These are phyloP conservation scores for Trididemnum miniatum DNA, from an alignment of 23 tunicate genomes.

Conservation along the genomic window DNA sequence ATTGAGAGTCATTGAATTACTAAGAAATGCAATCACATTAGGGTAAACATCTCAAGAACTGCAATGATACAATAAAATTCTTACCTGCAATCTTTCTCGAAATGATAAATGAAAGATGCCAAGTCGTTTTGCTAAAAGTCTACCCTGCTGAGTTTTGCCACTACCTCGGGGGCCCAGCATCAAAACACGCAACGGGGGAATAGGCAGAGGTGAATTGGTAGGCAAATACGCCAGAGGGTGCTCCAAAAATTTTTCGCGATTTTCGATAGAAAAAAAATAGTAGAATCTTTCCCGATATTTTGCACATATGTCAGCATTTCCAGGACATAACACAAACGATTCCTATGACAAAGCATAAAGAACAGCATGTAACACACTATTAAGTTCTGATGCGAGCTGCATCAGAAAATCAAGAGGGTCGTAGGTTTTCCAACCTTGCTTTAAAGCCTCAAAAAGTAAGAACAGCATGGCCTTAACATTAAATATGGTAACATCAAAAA, in stretches of 20 bases:
- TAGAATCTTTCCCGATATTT: constrained; percentile 87
- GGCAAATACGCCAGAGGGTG: constrained; percentile 60
- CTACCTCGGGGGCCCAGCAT: constrained; percentile 81
- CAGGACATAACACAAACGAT: constrained; percentile 83
- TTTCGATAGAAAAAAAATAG: constrained; percentile 73
- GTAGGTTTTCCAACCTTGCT: no score
- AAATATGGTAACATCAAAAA: no score
- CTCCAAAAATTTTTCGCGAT: constrained; percentile 58
- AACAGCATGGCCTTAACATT: no score
- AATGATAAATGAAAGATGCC: constrained; percentile 91
- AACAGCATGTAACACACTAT: no score
- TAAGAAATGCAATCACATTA: no score
- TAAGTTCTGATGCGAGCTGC: no score
- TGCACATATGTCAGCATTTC: constrained; percentile 77
- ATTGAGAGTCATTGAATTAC: no score
- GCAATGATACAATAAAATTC: neutral
- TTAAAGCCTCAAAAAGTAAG: no score
- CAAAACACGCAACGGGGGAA: constrained; percentile 81
- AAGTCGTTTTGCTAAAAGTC: constrained; percentile 76
- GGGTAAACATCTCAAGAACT: no score
- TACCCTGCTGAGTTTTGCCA: constrained; percentile 87
- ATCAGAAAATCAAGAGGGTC: no score
- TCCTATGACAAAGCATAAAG: constrained; percentile 21
- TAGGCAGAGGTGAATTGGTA: constrained; percentile 37
- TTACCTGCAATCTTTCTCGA: constrained; percentile 82